A percentile compares a stretch with the other conserved stretches of the same genome.
Evolutionary conservation across 2,888 invertebrate species (phyloP).

Genomic region (Metallyticus violacea): DNA sequence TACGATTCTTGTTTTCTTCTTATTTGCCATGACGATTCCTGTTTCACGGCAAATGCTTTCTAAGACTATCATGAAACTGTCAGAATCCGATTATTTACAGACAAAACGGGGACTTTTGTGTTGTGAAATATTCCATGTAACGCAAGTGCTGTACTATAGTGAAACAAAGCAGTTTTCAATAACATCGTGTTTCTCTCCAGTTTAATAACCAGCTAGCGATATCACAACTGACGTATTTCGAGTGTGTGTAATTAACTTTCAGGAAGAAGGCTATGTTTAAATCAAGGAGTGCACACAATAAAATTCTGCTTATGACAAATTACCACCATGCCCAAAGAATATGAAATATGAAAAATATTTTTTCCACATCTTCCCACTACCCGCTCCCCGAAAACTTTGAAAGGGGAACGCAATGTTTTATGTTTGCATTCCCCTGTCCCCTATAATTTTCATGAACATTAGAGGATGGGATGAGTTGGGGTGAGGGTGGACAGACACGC

Average conservation of each 20-base stretch:
- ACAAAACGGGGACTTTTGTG: neutral
- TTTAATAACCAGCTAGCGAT: neutral
- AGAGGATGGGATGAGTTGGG: neutral
- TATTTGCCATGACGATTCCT: neutral
- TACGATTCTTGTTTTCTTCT: too few species aligned
- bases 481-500: neutral
- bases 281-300: neutral
- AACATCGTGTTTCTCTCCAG: neutral
- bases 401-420: neutral
- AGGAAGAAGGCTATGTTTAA: neutral
- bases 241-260: neutral
- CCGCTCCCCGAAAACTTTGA: neutral
- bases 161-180: neutral
- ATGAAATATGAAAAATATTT: conserved; percentile 10
- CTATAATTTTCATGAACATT: conserved; percentile 11
- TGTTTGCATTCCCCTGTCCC: neutral
- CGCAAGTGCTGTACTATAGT: neutral
- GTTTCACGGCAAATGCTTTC: neutral
- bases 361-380: neutral
- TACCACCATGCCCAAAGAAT: neutral
- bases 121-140: neutral
- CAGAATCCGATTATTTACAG: neutral
- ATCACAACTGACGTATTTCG: neutral
- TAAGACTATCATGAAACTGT: neutral
- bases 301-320: neutral